Percentiles rank a stretch among this genome's conserved stretches.
phyloP scores from a whole-genome alignment of 2,888 invertebrate genomes.

The Pilophorus perplexus region DNA sequence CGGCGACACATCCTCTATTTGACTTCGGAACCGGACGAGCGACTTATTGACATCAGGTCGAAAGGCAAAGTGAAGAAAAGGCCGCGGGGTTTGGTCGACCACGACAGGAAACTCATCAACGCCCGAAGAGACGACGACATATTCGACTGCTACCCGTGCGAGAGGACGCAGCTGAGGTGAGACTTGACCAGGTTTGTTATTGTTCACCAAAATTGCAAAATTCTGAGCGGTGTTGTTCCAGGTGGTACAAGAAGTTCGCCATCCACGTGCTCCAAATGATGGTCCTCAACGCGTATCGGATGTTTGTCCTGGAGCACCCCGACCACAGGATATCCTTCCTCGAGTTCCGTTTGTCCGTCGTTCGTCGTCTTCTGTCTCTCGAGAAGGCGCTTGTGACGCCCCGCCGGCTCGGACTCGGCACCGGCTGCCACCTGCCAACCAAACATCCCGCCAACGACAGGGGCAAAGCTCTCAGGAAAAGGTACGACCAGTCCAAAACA shows the following conservation, averaged over 20 bases:
- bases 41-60: conserved; percentile 34
- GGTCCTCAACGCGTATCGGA: conserved; percentile 40
- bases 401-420: conserved; percentile 26
- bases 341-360: conserved; percentile 39
- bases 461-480: conserved; percentile 35
- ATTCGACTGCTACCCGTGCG: conserved; percentile 40
- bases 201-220: no score
- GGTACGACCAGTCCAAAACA: no score
- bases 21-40: conserved; percentile 36
- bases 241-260: conserved; percentile 45
- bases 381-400: conserved; percentile 27
- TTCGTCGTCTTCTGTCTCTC: conserved; percentile 32
- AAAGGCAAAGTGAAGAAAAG: conserved; percentile 39
- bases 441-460: conserved; percentile 37
- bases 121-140: conserved; percentile 33
- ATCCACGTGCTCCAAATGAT: conserved; percentile 42
- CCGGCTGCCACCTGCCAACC: conserved; percentile 34
- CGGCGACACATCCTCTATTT: conserved; percentile 38
- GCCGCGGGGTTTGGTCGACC: conserved; percentile 34
- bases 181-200: neutral
- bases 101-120: conserved; percentile 38
- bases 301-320: conserved; percentile 26
- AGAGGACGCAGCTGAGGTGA: conserved; percentile 27
- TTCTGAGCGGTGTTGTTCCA: no score
- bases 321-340: conserved; percentile 31